These are phyloP conservation scores for Indicator maculatus DNA, from an alignment of 2,113 vertebrate species.

Conservation along the genomic window DNA sequence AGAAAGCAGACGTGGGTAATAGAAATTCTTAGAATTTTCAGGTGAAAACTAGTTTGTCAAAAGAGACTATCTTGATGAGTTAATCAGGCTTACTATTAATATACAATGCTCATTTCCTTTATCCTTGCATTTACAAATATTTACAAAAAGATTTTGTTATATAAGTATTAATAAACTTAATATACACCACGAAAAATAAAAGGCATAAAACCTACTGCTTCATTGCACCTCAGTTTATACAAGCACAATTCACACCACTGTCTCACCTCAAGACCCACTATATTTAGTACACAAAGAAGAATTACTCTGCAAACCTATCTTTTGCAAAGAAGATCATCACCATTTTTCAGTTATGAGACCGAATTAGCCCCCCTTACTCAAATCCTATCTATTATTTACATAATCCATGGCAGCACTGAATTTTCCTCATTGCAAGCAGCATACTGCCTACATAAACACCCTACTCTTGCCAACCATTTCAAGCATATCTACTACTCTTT, in stretches of 20 bases:
- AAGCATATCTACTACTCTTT: conserved; percentile 1
- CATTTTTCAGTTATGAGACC: background rate
- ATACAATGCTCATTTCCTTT: background rate
- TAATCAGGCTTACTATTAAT: background rate
- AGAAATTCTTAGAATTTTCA: background rate
- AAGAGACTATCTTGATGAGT: background rate
- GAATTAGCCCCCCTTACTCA: background rate
- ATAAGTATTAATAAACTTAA: background rate
- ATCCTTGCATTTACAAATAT: background rate
- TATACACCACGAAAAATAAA: background rate
- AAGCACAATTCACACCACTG: background rate
- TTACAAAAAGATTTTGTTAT: background rate
- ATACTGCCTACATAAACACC: background rate
- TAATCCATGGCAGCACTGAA: background rate
- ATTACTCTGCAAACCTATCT: background rate
- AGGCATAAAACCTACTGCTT: background rate
- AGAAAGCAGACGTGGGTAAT: background rate
- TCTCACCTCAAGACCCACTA: background rate
- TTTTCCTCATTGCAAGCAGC: background rate
- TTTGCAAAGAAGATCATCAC: background rate
- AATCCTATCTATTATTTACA: background rate
- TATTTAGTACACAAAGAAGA: background rate
- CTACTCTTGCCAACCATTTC: background rate
- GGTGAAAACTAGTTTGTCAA: background rate
- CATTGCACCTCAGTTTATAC: rapidly evolving